Conservation (phyloP, 2,888 invertebrate genomes). For the Apotomis capreana region DNA sequence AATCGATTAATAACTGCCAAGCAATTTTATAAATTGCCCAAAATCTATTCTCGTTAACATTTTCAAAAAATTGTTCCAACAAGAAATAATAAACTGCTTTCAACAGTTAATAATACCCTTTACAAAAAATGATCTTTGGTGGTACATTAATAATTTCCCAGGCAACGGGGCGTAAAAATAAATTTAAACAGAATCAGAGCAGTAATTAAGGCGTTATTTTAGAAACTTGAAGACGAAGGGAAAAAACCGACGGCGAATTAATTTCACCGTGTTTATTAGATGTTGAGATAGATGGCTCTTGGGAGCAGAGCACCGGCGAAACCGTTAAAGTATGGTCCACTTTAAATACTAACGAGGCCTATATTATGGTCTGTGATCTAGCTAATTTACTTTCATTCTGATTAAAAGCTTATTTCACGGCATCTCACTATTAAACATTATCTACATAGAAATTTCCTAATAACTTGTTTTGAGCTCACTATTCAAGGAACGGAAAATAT, state of each 20-base stretch:
- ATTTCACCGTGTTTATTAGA: conserved; percentile 35
- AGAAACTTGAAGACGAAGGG: conserved; percentile 24
- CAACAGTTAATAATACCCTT: conserved; percentile 18
- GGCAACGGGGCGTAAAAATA: conserved; percentile 26
- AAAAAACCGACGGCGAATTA: conserved; percentile 25
- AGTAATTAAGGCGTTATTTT: conserved; percentile 34
- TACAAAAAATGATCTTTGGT: conserved; percentile 15
- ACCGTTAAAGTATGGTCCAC: neutral
- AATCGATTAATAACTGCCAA: neutral
- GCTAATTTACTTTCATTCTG: too few relatives aligned
- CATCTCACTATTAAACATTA: too few relatives aligned
- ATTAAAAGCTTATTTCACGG: too few relatives aligned
- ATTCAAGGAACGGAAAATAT: too few relatives aligned
- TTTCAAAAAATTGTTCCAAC: neutral
- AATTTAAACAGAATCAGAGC: conserved; percentile 32
- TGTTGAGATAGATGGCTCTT: conserved; percentile 24
- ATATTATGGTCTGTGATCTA: too few relatives aligned
- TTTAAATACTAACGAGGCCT: too few relatives aligned
- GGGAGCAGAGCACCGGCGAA: neutral
- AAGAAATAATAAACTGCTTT: conserved; percentile 10
- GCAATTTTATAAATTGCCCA: neutral
- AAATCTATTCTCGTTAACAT: neutral
- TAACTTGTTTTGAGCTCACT: too few relatives aligned
- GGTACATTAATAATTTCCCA: conserved; percentile 25
- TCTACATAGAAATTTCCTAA: too few relatives aligned